Conservation (phyloP, 2,888 invertebrate species). For the Pterostichus madidus region DNA sequence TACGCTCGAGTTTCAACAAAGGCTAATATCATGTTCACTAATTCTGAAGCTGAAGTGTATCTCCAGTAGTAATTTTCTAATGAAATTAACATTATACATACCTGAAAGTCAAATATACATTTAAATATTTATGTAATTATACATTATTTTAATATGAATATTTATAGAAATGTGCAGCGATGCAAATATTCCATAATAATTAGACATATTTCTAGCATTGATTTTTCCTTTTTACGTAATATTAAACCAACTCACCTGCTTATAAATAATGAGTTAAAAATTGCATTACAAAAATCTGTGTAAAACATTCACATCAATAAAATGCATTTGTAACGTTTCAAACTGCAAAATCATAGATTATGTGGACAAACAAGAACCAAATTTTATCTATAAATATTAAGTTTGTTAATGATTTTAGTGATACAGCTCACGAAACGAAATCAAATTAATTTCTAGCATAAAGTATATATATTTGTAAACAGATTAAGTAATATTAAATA, state of each 20-base stretch:
- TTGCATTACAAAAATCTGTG: no score
- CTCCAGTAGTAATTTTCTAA: constrained; percentile 97
- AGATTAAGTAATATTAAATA: no score
- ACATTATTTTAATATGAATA: not conserved
- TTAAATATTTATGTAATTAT: not conserved
- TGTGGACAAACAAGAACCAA: no score
- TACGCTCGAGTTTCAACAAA: constrained; percentile 93
- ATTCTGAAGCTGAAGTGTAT: constrained; percentile 94
- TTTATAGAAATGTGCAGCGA: constrained; percentile 3
- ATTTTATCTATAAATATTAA: no score
- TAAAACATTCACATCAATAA: no score
- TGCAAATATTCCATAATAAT: not conserved
- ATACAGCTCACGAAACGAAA: no score
- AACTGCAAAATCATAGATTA: no score
- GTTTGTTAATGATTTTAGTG: no score
- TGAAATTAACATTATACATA: constrained; percentile 95
- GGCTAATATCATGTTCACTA: constrained; percentile 95
- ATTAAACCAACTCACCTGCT: not conserved
- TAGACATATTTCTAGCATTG: not conserved
- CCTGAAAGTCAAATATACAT: constrained; percentile 77
- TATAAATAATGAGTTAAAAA: not conserved
- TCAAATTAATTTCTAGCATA: no score
- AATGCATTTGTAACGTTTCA: no score
- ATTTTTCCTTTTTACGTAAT: not conserved
- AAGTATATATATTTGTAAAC: no score